Conservation (phyloP, 2,888 invertebrate species). For the Galeruca laticollis region DNA sequence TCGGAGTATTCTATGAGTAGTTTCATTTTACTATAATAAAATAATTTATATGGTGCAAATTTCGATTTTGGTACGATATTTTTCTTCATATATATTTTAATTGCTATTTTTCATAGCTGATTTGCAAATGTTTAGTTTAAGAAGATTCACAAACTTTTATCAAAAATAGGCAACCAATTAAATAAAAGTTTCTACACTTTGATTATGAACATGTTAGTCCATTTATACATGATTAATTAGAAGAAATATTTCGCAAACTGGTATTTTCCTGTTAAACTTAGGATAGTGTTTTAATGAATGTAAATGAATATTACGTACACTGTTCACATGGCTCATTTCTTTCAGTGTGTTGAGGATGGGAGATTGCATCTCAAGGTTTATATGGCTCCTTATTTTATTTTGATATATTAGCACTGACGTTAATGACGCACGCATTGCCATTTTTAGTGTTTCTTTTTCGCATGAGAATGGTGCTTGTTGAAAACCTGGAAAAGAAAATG, state of each 20-base stretch:
- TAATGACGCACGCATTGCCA: conserved; percentile 23
- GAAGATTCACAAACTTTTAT: no score
- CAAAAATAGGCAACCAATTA: no score
- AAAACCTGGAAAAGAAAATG: conserved; percentile 31
- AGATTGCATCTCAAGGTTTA: conserved; percentile 14
- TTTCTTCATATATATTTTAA: no score
- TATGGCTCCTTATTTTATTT: conserved; percentile 21
- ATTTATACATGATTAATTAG: not conserved
- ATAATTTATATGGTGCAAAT: no score
- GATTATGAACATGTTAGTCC: no score
- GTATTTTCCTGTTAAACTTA: not conserved
- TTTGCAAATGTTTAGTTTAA: no score
- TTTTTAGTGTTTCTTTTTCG: conserved; percentile 11
- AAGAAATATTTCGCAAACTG: not conserved
- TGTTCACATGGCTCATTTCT: conserved; percentile 14
- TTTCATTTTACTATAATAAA: no score
- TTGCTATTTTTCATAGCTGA: no score
- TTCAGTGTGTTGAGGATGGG: conserved; percentile 19
- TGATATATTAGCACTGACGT: conserved; percentile 13
- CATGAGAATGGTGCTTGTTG: conserved; percentile 6
- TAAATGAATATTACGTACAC: not conserved
- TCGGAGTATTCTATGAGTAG: no score
- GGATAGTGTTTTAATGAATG: not conserved
- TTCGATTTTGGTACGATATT: no score
- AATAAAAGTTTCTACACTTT: no score